A percentile compares a stretch with the other conserved stretches of the same genome.
These are phyloP conservation scores for Rhabdophis nuchalis DNA, from an alignment of 2,797 vertebrate genomes.

Conservation along the genomic window DNA sequence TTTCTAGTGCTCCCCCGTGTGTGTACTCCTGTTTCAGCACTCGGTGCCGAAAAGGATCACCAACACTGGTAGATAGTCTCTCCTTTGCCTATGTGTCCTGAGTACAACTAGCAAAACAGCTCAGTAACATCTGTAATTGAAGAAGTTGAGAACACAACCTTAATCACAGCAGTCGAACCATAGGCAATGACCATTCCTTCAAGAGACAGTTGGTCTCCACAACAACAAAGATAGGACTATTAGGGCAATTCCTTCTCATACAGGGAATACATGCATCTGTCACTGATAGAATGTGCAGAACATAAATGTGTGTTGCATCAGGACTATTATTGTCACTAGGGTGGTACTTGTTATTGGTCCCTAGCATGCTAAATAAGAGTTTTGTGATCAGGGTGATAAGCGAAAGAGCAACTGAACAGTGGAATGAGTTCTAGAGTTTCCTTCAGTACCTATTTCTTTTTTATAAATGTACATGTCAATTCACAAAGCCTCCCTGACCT, in stretches of 20 bases:
- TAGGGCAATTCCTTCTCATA: constrained; percentile 2
- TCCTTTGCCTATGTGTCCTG: not conserved
- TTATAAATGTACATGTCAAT: not conserved
- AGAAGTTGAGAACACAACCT: not conserved
- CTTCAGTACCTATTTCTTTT: not conserved
- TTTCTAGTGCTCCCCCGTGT: too few relatives aligned
- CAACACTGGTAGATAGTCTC: not conserved
- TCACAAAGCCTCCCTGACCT: too few relatives aligned
- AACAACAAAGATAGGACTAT: not conserved
- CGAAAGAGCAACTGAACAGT: not conserved
- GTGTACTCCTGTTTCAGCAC: too few relatives aligned
- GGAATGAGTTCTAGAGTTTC: not conserved
- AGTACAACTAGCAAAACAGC: not conserved
- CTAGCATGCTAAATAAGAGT: not conserved
- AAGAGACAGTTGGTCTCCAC: not conserved
- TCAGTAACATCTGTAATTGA: not conserved
- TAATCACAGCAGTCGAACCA: not conserved
- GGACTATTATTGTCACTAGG: not conserved
- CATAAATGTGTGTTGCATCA: not conserved
- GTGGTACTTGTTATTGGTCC: not conserved
- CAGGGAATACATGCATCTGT: not conserved
- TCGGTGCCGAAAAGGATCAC: too few relatives aligned
- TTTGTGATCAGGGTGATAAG: not conserved
- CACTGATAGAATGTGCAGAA: not conserved
- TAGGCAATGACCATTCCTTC: not conserved